phyloP scores from a whole-genome alignment of 2,888 invertebrate species.

The Scelioninae gen. 2 region DNA sequence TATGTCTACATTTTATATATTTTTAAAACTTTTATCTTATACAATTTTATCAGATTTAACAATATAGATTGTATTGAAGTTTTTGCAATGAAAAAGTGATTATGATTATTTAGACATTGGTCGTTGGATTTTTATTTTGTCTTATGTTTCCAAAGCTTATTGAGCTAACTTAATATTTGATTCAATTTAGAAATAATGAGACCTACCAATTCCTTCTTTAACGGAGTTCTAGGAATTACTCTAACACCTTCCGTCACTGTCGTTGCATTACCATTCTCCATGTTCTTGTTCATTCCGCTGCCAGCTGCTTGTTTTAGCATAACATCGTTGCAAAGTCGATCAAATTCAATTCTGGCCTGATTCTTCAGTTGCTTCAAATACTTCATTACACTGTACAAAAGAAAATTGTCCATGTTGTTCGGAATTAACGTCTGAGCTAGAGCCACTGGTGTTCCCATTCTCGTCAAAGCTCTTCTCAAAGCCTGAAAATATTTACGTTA shows the following conservation, averaged over 20 bases:
- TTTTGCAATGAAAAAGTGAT: too few species aligned
- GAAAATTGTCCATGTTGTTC: slow-evolving; percentile 93
- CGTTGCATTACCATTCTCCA: slow-evolving; percentile 73
- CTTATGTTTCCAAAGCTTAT: too few species aligned
- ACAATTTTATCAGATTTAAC: too few species aligned
- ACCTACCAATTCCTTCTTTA: slow-evolving; percentile 86
- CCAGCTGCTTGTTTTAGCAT: slow-evolving; percentile 79
- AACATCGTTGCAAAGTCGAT: slow-evolving; percentile 89
- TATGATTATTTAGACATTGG: too few species aligned
- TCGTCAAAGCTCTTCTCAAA: slow-evolving; percentile 89
- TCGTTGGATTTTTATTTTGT: too few species aligned
- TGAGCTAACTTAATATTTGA: too few species aligned
- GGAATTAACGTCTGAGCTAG: slow-evolving; percentile 90
- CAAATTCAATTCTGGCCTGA: slow-evolving; percentile 93
- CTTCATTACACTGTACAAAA: slow-evolving; percentile 94
- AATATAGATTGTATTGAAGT: too few species aligned
- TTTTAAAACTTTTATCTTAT: too few species aligned
- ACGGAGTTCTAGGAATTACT: slow-evolving; percentile 82
- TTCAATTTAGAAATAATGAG: not conserved
- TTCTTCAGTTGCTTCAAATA: slow-evolving; percentile 97
- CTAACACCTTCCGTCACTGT: slow-evolving; percentile 85
- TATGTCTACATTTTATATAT: too few species aligned
- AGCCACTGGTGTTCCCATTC: slow-evolving; percentile 92
- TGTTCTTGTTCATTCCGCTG: slow-evolving; percentile 68
- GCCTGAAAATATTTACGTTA: slow-evolving; percentile 79